Conservation (phyloP, 2,888 invertebrate genomes). For the Amphimallon solstitiale region DNA sequence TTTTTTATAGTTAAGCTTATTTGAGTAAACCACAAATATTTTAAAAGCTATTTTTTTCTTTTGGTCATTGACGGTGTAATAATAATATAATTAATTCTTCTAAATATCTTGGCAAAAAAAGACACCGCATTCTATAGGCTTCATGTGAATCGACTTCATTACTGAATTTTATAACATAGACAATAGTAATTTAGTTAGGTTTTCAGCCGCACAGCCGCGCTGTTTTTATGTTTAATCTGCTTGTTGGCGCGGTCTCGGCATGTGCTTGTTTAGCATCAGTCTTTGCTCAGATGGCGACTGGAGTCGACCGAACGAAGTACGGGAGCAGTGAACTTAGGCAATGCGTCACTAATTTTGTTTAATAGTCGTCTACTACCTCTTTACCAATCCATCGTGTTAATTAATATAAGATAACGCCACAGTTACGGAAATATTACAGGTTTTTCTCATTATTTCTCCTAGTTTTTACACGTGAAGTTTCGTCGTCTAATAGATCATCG, state of each 20-base stretch:
- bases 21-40: too few relatives aligned
- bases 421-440: neutral
- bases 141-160: conserved; percentile 30
- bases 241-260: conserved; percentile 47
- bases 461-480: conserved; percentile 35
- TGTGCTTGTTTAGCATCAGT: conserved; percentile 47
- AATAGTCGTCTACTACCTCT: conserved; percentile 29
- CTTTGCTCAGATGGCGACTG: conserved; percentile 45
- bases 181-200: conserved; percentile 48
- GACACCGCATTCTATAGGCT: conserved; percentile 5
- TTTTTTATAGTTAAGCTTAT: too few relatives aligned
- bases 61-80: too few relatives aligned
- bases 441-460: conserved; percentile 5
- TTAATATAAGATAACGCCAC: conserved; percentile 17
- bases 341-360: conserved; percentile 44
- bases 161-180: conserved; percentile 38
- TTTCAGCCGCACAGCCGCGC: conserved; percentile 46
- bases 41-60: too few relatives aligned
- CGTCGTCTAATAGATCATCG: conserved; percentile 40
- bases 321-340: conserved; percentile 46
- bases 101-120: conserved; percentile 4
- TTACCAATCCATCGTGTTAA: neutral
- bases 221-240: conserved; percentile 43
- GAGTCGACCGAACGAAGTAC: conserved; percentile 42
- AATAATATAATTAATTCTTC: conserved; percentile 18